Evolutionary conservation across 2,888 invertebrate species (phyloP).

Genomic region (Tiliacea aurago): DNA sequence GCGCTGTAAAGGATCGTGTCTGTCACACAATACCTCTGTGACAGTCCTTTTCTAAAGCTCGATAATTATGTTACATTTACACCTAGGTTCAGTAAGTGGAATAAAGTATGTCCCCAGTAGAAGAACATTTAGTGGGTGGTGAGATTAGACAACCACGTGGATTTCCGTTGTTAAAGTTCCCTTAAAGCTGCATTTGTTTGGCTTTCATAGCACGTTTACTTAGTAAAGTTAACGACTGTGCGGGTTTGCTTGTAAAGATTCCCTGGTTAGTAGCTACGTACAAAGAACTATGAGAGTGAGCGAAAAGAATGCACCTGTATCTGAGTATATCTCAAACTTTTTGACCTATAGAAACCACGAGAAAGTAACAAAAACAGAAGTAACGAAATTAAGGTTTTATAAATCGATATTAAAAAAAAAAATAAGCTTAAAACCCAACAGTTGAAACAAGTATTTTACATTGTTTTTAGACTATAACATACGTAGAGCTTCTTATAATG

Average conservation of each 20-base stretch:
- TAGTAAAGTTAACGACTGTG: neutral
- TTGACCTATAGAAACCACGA: too few relatives aligned
- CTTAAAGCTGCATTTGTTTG: slow-evolving; percentile 22
- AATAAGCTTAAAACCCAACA: too few relatives aligned
- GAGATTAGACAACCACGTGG: neutral
- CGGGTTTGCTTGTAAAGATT: slow-evolving; percentile 2
- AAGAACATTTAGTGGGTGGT: neutral
- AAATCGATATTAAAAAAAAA: too few relatives aligned
- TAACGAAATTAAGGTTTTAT: too few relatives aligned
- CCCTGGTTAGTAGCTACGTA: neutral
- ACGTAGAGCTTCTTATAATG: too few relatives aligned
- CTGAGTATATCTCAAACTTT: too few relatives aligned
- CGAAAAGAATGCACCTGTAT: too few relatives aligned
- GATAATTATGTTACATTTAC: neutral
- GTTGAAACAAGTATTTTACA: too few relatives aligned
- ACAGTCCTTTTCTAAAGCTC: neutral
- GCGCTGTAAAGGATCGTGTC: neutral
- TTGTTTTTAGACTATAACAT: too few relatives aligned
- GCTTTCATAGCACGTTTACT: slow-evolving; percentile 11
- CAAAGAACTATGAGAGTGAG: neutral
- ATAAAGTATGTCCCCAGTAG: too few relatives aligned
- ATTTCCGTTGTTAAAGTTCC: slow-evolving; percentile 14
- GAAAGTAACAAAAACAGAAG: too few relatives aligned
- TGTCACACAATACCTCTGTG: neutral
- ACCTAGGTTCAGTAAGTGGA: neutral